Percentiles rank a stretch among this genome's conserved stretches.
phyloP scores from a whole-genome alignment of 2,113 vertebrate species.

The Budorcas taxicolor region DNA sequence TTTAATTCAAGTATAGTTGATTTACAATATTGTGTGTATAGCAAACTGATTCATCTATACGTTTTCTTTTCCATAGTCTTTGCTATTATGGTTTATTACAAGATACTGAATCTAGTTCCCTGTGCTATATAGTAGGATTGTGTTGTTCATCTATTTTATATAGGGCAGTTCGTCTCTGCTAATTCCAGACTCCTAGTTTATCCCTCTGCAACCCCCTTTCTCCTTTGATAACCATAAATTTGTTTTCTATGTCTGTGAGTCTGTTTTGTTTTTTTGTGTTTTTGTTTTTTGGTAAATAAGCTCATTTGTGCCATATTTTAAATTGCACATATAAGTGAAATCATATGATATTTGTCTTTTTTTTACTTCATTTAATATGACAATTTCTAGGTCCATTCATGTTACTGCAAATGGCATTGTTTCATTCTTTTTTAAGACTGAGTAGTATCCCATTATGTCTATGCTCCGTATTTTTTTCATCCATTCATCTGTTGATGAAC shows the following conservation, averaged over 20 bases:
- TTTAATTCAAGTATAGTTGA: neutral
- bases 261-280: too few relatives aligned
- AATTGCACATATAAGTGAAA: neutral
- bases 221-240: neutral
- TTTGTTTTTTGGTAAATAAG: neutral
- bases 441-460: neutral
- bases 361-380: neutral
- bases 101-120: neutral
- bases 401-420: neutral
- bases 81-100: neutral
- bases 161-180: neutral
- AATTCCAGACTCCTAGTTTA: neutral
- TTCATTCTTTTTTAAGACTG: neutral
- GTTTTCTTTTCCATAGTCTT: neutral
- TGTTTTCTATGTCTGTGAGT: neutral
- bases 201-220: neutral
- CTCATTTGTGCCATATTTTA: neutral
- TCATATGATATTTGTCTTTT: neutral
- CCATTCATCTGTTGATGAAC: neutral
- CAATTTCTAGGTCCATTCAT: neutral
- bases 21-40: neutral
- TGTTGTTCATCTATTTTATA: neutral
- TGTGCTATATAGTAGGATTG: neutral
- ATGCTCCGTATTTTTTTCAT: neutral
- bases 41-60: neutral